Base-by-base conservation (phyloP, 1,140 invertebrate genomes). In the Gonioctena quinquepunctata region DNA sequence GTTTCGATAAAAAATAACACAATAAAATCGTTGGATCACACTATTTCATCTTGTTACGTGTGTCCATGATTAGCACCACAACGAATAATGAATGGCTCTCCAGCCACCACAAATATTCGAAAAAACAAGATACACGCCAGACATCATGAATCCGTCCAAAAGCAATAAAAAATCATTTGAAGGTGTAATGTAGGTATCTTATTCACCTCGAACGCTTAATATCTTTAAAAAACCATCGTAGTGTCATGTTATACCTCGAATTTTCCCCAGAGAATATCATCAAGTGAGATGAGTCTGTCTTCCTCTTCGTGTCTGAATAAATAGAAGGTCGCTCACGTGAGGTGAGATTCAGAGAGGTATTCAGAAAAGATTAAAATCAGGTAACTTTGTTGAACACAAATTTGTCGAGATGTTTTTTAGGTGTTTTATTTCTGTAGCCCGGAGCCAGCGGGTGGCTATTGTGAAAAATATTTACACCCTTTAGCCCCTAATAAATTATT, bases 391-490 rank as follows among this genome's bases (percentile, higher is more conserved):
- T 57, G 69, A 71, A 73, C 72, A 76, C 74, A 76, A 76, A 76
- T 76, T 76, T 76, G 74, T 76, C 72, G 70, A 67, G 72, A 71
- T 62, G 52, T 54, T 74, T 74, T 70, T 71, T 60, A 63, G 52
- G 67, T 61, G 66, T 71, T 71, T 76, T 74, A 74, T 76, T 71
- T 74, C 68, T 63, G 69, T 65, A 69, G 65, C 56, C 27, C 27
- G 8, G 50, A 48, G 56, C 27, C 72, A 66, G 72, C 75, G 66
- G 75, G 75, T 67, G 50, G 65, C 72, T 72, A 76, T 76, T 76
- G 75, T 76, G 70, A 67, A 42, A 70, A 72, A 74, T 76, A 76
- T 76, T 76, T 76, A 76, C 75, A 76, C 75, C 75, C 75, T 72
- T 70, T 50, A 70, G 52, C 72, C 69, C 68, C 67, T 69, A 68